phyloP scores from a whole-genome alignment of 2,888 invertebrate species.

The Eledone cirrhosa region DNA sequence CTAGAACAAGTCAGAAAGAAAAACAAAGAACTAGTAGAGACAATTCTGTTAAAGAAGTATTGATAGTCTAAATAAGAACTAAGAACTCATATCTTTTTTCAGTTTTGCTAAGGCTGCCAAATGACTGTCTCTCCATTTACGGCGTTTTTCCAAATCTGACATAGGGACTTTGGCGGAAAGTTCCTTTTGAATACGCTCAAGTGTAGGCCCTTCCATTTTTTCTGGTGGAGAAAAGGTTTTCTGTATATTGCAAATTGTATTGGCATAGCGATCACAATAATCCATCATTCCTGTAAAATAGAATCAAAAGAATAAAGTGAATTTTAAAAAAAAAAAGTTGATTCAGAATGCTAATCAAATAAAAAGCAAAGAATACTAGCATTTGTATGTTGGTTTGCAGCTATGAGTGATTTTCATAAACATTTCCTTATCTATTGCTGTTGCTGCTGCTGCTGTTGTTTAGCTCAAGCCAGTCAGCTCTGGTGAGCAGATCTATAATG shows the following conservation, averaged over 20 bases:
- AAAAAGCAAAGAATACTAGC: background rate
- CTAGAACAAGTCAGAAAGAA: too few species aligned
- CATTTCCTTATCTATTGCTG: too few species aligned
- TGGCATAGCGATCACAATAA: slow-evolving; percentile 58
- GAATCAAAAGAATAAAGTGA: background rate
- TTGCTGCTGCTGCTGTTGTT: too few species aligned
- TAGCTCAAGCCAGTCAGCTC: too few species aligned
- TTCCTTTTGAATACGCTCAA: slow-evolving; percentile 45
- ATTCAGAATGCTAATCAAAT: background rate
- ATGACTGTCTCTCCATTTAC: slow-evolving; percentile 60
- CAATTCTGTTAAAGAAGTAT: too few species aligned
- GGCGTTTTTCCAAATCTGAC: slow-evolving; percentile 47
- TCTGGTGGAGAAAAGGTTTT: slow-evolving; percentile 52
- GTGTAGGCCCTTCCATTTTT: slow-evolving; percentile 50
- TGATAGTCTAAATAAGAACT: too few species aligned
- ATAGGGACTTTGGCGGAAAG: slow-evolving; percentile 45
- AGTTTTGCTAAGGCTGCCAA: slow-evolving; percentile 61
- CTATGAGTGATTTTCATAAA: too few species aligned
- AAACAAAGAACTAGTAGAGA: too few species aligned
- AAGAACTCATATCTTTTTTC: slow-evolving; percentile 44
- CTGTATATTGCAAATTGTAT: slow-evolving; percentile 51
- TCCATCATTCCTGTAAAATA: slow-evolving; percentile 50
- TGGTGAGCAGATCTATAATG: too few species aligned
- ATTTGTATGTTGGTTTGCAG: background rate
- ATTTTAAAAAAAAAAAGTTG: background rate